Conservation (phyloP, 2,888 invertebrate genomes). For the Apamea sordens region DNA sequence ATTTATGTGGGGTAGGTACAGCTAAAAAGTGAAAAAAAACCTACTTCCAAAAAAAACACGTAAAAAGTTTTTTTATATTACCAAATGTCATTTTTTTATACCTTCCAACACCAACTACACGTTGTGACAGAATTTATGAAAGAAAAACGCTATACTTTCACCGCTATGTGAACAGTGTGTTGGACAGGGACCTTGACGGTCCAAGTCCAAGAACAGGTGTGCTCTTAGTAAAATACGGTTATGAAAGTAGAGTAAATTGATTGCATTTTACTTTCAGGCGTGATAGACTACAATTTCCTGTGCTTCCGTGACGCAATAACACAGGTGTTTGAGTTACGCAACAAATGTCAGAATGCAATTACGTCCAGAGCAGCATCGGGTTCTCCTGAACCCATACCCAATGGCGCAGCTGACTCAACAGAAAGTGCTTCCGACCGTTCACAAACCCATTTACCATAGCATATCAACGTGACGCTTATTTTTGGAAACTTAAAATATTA, state of each 20-base stretch:
- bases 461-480: conserved; percentile 64
- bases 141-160: neutral
- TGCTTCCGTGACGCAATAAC: conserved; percentile 99
- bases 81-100: too few species aligned
- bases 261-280: conserved; percentile 91
- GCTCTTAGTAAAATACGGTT: neutral
- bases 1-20: too few species aligned
- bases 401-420: conserved; percentile 82
- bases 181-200: neutral
- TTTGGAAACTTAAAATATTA: conserved; percentile 54
- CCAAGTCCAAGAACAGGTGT: neutral
- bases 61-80: too few species aligned
- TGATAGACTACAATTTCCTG: conserved; percentile 99
- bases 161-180: too few species aligned
- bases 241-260: neutral
- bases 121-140: neutral
- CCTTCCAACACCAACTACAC: neutral
- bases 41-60: too few species aligned
- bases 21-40: too few species aligned
- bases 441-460: conserved; percentile 81
- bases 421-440: conserved; percentile 82
- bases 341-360: conserved; percentile 91
- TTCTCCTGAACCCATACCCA: conserved; percentile 80
- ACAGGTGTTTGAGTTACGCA: conserved; percentile 97
- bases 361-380: conserved; percentile 73